A percentile compares a stretch with the other conserved stretches of the same genome.
phyloP scores from a whole-genome alignment of 2,888 invertebrate genomes.

The Chrysolina oricalcia region DNA sequence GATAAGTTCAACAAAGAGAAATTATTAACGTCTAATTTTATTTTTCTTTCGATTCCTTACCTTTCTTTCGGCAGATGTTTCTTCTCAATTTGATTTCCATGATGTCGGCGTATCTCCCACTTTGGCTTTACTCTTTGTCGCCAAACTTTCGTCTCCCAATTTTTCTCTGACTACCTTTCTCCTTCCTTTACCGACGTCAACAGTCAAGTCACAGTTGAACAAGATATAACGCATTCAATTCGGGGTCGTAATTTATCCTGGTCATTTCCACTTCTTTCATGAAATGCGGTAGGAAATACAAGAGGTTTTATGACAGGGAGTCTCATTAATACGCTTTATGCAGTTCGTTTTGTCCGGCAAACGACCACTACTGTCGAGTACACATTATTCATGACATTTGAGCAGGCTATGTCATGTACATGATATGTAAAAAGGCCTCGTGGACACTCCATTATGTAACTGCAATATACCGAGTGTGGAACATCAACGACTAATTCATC shows the following conservation, averaged over 20 bases:
- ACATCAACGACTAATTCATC: neutral
- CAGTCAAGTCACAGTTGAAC: neutral
- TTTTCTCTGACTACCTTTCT: too few relatives aligned
- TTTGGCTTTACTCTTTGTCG: too few relatives aligned
- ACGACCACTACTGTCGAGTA: constrained; percentile 31
- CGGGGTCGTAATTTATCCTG: neutral
- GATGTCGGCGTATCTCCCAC: too few relatives aligned
- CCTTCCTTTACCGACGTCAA: neutral
- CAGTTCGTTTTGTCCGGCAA: constrained; percentile 30
- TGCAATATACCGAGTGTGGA: constrained; percentile 12
- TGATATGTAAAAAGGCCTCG: constrained; percentile 37
- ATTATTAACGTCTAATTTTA: too few relatives aligned
- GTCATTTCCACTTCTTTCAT: constrained; percentile 10
- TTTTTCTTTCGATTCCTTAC: too few relatives aligned
- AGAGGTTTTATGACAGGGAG: constrained; percentile 30
- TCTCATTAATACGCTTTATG: constrained; percentile 30
- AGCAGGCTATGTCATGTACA: constrained; percentile 39
- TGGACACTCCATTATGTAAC: constrained; percentile 35
- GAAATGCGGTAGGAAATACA: constrained; percentile 29
- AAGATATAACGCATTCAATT: neutral
- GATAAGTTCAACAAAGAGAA: too few relatives aligned
- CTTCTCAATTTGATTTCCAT: too few relatives aligned
- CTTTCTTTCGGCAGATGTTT: too few relatives aligned
- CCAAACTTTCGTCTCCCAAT: too few relatives aligned
- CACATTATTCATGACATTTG: constrained; percentile 44